A percentile compares a stretch with the other conserved stretches of the same genome.
Conservation (phyloP, 2,888 invertebrate species). For the Tachina lurida region DNA sequence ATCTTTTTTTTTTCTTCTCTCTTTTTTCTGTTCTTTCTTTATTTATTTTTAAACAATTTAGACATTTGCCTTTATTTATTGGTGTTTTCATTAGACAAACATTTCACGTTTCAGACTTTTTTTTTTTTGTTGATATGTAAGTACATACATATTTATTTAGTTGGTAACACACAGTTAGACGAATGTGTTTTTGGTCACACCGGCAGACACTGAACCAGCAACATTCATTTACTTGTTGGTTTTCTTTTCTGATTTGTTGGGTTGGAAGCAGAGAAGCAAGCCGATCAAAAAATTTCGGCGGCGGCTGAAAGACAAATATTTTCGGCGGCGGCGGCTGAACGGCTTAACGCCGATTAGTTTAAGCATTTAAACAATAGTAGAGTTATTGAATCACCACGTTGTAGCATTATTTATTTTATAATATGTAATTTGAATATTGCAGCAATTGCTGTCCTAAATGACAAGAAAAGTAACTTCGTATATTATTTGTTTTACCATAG, state of each 20-base stretch:
- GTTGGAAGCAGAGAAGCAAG: too few relatives aligned
- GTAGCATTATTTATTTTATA: too few relatives aligned
- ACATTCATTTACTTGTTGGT: conserved; percentile 20
- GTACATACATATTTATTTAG: neutral
- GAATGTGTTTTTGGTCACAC: conserved; percentile 16
- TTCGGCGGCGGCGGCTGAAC: too few relatives aligned
- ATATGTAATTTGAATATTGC: too few relatives aligned
- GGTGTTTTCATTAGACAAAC: conserved; percentile 42
- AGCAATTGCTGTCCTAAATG: too few relatives aligned
- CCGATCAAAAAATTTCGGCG: too few relatives aligned
- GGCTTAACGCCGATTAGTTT: too few relatives aligned
- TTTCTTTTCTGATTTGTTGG: conserved; percentile 9
- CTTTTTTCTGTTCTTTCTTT: conserved; percentile 4
- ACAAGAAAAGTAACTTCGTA: too few relatives aligned
- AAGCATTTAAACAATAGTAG: too few relatives aligned
- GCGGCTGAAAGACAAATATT: too few relatives aligned
- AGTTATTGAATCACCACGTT: too few relatives aligned
- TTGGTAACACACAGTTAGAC: conserved; percentile 31
- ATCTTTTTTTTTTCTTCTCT: conserved; percentile 4
- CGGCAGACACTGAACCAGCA: conserved; percentile 38
- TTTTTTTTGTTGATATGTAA: neutral
- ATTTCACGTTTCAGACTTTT: conserved; percentile 53
- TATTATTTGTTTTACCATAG: too few relatives aligned
- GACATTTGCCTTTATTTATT: conserved; percentile 34
- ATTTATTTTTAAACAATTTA: conserved; percentile 34